Evolutionary conservation across 2,113 vertebrate genomes (phyloP).

Genomic region (Pogonocichla stellata): DNA sequence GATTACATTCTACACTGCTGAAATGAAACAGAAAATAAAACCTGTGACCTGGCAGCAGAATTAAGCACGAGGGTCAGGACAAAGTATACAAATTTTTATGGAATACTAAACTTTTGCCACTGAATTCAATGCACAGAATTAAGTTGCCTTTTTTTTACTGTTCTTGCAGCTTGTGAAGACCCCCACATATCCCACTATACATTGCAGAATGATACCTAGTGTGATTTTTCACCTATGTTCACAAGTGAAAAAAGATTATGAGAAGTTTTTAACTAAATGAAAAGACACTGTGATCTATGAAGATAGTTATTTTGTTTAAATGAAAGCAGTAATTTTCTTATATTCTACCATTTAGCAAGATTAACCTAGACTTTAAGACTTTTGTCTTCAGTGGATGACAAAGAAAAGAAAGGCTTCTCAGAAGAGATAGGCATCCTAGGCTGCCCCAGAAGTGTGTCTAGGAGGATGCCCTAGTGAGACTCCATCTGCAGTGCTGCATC

Average conservation of each 20-base stretch:
- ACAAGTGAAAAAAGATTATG: not conserved
- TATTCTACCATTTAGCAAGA: not conserved
- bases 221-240: not conserved
- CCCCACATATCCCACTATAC: not conserved
- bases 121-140: not conserved
- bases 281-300: not conserved
- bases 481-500: not conserved
- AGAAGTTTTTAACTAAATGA: not conserved
- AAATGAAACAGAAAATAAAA: not conserved
- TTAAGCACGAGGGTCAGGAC: not conserved
- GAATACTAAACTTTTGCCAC: not conserved
- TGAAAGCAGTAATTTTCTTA: not conserved
- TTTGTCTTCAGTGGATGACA: not conserved
- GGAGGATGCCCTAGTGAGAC: rapidly evolving
- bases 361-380: not conserved
- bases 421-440: not conserved
- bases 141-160: not conserved
- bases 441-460: not conserved
- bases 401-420: not conserved
- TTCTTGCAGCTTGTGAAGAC: not conserved
- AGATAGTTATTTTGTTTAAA: not conserved
- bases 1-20: not conserved
- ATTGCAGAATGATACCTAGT: not conserved
- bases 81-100: not conserved
- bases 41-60: not conserved